Evolutionary conservation across 2,797 vertebrate genomes (phyloP).

Genomic region (Liasis olivaceus): DNA sequence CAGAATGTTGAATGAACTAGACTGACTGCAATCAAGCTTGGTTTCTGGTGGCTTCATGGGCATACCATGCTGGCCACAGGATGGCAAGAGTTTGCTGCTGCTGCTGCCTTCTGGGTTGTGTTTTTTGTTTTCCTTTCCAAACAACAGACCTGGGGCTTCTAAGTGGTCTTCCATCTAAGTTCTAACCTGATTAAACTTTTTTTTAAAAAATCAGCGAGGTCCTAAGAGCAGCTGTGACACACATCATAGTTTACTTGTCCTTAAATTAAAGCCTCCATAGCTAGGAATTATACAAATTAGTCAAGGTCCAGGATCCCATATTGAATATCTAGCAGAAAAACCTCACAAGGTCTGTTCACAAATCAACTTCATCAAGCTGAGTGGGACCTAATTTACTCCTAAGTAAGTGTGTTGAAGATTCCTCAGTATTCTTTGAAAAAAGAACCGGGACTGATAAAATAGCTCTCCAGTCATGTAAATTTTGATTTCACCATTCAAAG

Average conservation of each 20-base stretch:
- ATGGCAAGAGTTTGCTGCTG: neutral
- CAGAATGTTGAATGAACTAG: neutral
- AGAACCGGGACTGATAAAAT: neutral
- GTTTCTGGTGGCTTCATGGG: neutral
- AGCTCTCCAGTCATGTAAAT: neutral
- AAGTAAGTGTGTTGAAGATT: neutral
- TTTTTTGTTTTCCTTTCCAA: neutral
- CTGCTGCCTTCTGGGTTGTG: neutral
- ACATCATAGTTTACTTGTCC: too few species aligned
- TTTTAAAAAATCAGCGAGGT: neutral
- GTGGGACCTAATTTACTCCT: neutral
- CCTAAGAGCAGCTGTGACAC: neutral
- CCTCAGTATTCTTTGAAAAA: too few species aligned
- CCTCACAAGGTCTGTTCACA: neutral
- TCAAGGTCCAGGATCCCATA: neutral
- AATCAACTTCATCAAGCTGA: neutral
- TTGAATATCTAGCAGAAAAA: neutral
- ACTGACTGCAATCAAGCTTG: neutral
- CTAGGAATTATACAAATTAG: neutral
- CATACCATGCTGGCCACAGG: neutral
- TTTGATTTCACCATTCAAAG: rapidly evolving
- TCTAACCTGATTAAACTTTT: neutral
- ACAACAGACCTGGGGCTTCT: neutral
- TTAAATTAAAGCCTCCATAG: neutral
- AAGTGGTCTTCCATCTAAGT: neutral